phyloP scores from a whole-genome alignment of 2,888 invertebrate genomes.

The Eristalis arbustorum region DNA sequence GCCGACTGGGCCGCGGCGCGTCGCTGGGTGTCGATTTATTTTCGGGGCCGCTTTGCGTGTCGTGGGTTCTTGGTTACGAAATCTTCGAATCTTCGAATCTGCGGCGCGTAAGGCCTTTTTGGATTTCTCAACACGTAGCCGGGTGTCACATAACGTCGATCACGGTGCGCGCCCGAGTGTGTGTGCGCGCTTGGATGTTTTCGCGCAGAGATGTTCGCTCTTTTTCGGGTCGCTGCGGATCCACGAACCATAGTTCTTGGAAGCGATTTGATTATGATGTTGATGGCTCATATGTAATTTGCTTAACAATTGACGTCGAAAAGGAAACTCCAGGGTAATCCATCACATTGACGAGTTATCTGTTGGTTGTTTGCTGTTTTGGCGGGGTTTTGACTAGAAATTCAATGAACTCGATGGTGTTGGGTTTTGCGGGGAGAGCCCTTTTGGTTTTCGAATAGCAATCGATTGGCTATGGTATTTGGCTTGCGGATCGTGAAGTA shows the following conservation, averaged over 20 bases:
- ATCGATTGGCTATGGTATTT: background rate
- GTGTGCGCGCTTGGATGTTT: background rate
- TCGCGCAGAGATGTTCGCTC: background rate
- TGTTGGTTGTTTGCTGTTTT: background rate
- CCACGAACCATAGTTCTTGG: constrained; percentile 29
- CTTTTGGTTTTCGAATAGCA: background rate
- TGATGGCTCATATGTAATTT: constrained; percentile 25
- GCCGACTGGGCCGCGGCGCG: too few relatives aligned
- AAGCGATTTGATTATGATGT: constrained; percentile 44
- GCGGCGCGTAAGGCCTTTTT: constrained; percentile 8
- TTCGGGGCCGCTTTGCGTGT: constrained; percentile 15
- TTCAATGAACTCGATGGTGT: background rate
- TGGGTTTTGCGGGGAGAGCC: background rate
- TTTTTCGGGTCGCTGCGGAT: background rate
- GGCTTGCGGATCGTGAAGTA: background rate
- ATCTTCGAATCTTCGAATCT: constrained; percentile 12
- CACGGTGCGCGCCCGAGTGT: background rate
- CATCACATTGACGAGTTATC: background rate
- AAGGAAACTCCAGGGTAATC: background rate
- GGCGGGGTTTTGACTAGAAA: background rate
- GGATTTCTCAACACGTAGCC: constrained; percentile 42
- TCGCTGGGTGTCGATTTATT: constrained; percentile 15
- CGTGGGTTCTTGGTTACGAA: constrained; percentile 22
- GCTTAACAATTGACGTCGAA: constrained; percentile 28
- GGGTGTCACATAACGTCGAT: constrained; percentile 30